Evolutionary conservation across 2,797 vertebrate species (phyloP).

Genomic region (Crossoptilon crossoptilon): DNA sequence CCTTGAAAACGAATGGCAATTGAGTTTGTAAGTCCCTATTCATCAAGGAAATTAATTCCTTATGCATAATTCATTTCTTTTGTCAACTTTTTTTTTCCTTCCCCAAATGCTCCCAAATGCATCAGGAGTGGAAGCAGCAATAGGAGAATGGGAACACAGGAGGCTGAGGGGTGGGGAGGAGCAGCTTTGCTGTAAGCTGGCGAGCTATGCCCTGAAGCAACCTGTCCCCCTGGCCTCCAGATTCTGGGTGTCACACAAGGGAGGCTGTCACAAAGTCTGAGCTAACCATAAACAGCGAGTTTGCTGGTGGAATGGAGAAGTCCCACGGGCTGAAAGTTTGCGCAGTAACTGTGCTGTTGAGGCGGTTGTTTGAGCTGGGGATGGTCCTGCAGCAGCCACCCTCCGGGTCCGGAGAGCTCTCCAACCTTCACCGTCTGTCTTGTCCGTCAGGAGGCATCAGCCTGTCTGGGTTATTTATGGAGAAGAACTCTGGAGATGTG

Average conservation of each 20-base stretch:
- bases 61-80: conserved; percentile 85
- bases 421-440: neutral
- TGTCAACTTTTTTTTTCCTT: conserved; percentile 71
- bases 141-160: conserved; percentile 52
- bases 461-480: neutral
- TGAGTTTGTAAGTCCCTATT: conserved; percentile 80
- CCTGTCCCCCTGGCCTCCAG: neutral
- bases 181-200: neutral
- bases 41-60: conserved; percentile 83
- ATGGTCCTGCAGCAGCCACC: neutral
- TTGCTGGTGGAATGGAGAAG: neutral
- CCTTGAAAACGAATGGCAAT: conserved; percentile 75
- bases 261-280: neutral
- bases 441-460: neutral
- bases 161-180: neutral
- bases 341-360: neutral
- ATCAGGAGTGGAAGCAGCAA: conserved; percentile 62
- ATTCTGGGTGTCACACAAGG: neutral
- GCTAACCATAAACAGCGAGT: neutral
- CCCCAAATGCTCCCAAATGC: conserved; percentile 66
- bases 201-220: neutral
- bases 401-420: neutral
- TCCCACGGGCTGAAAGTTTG: neutral
- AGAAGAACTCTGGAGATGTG: neutral
- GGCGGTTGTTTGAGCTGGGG: neutral